Evolutionary conservation across 1,140 invertebrate species (phyloP), one percentile per base, ranked within the genome.

Genomic region (Caenorhabditis elegans): DNA sequence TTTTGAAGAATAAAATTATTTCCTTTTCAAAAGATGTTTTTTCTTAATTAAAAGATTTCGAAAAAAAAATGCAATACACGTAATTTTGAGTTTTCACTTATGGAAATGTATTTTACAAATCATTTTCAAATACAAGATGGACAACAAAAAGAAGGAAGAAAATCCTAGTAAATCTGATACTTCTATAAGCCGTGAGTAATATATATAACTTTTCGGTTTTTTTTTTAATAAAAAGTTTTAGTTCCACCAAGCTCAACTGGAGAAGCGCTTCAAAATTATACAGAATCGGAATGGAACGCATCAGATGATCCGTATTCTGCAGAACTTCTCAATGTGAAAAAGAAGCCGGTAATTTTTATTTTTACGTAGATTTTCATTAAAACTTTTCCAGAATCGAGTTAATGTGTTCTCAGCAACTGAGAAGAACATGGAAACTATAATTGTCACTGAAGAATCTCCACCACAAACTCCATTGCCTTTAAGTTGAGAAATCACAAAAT

Each of bases 231-330:
- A 43, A 43, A 8, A 43, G 15, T 5, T 43, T 8, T 43, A 43
- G 5, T 43, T 43, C 15, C 15, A 43, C 6, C 34, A 70, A 39
- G 34, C 22, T 11, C 60, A 13, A 24, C 60, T 22, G 60, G 60
- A 70, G 60, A 70, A 70, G 60, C 60, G 43, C 34, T 70, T 39
- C 60, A 70, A 70, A 70, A 70, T 34, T 70, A 34, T 70, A 70
- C 60, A 22, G 60, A 70, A 43, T 70, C 60, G 8, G 60, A 70
- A 39, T 70, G 60, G 60, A 26, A 70, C 22, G 60, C 60, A 10
- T 70, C 60, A 39, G 60, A 70, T 39, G 60, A 70, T 24, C 60
- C 60, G 34, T 70, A 70, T 70, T 70, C 60, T 15, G 60, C 60
- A 22, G 60, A 70, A 39, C 13, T 70, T 3, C 60, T 70, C 17